Percentiles rank a stretch among this genome's conserved stretches.
Evolutionary conservation across 2,113 vertebrate species (phyloP).

Genomic region (Egretta garzetta): DNA sequence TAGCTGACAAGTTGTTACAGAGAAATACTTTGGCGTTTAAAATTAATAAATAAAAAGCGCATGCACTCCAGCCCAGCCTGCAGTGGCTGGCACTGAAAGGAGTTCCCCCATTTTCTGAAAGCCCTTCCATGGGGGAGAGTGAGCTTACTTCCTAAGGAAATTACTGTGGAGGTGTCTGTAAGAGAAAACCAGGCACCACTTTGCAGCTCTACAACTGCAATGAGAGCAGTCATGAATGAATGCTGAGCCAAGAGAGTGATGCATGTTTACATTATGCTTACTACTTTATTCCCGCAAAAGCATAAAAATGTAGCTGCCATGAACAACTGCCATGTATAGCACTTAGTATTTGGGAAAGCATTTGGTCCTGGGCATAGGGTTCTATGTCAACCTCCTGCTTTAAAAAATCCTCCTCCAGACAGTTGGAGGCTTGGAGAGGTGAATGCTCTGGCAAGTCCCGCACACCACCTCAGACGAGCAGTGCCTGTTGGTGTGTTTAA

Average conservation of each 20-base stretch:
- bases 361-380: background rate
- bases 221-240: slow-evolving; percentile 57
- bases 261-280: slow-evolving; percentile 68
- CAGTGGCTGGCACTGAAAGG: slow-evolving; percentile 35
- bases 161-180: slow-evolving; percentile 70
- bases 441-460: background rate
- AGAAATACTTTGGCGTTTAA: slow-evolving; percentile 11
- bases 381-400: background rate
- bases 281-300: slow-evolving; percentile 55
- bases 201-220: slow-evolving; percentile 59
- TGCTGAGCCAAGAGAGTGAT: slow-evolving; percentile 61
- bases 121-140: slow-evolving; percentile 61
- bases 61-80: background rate
- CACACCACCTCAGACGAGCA: background rate
- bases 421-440: background rate
- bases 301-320: slow-evolving; percentile 12
- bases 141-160: slow-evolving; percentile 81
- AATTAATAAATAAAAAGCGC: background rate
- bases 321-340: slow-evolving; percentile 11
- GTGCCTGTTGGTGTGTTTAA: background rate
- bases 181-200: slow-evolving; percentile 70
- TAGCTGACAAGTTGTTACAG: background rate
- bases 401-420: background rate
- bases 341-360: background rate
- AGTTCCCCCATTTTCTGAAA: slow-evolving; percentile 51